Evolutionary conservation across 2,797 vertebrate species (phyloP), one percentile per base, ranked within the genome.

Genomic region (Pampus argenteus): DNA sequence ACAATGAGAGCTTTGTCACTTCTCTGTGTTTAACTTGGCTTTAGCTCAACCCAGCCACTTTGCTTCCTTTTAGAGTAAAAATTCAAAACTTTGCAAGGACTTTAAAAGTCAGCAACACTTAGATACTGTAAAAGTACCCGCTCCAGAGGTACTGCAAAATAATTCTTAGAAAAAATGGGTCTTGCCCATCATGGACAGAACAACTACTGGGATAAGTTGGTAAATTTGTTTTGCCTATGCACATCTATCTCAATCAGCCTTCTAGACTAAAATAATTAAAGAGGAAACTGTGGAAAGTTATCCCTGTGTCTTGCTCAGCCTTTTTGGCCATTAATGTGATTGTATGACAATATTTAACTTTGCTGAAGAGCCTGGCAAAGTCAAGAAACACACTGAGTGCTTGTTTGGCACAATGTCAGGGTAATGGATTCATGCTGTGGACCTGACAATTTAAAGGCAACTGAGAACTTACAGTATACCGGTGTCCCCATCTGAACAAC

Each of bases 321-420:
- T 20, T 6, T 6, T 31, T 52, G 22, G 15, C 28, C 38, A 51
- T 31, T 66, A 42, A 75, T 67, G n/a, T 63, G 45, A 66, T 34
- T 42, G 34, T 2, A 40, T 55, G 18, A 29, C 23, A 45, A 62
- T 42, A 70, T 74, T 70, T 52, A 28, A 75, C 71, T 60, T 64
- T 44, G 28, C 15, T 55, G 10, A 14, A 10, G 17, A 49, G 26
- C 7, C 8, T 1, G 59, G 14, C 60, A 58, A 66, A 47, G 66
- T 63, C 52, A 42, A 22, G 22, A 54, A 47, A 18, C 56, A 23
- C 22, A n/a, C 36, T 45, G 49, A 56, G 50, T 34, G 26, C 38
- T 45, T 44, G 23, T 52, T 65, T 26, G 45, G 10, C 20, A 23
- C n/a, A 31, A 13, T 36, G 34, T 36, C 34, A 36, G 34, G 34